These are phyloP conservation scores for Cavia aperea DNA, from an alignment of 2,113 vertebrate genomes.

Conservation along the genomic window DNA sequence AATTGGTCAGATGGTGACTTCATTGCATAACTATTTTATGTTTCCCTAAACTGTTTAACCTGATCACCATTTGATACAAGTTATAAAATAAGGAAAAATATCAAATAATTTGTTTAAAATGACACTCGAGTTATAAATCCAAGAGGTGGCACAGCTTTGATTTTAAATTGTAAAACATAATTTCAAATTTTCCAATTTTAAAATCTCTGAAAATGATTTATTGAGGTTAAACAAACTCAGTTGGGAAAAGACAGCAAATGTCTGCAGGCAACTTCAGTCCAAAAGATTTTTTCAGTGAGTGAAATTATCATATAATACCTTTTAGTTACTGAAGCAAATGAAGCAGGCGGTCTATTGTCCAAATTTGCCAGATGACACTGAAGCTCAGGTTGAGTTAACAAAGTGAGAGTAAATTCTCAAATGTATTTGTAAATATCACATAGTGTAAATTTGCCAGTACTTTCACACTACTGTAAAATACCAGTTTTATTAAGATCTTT, in stretches of 20 bases:
- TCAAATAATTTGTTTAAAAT: neutral
- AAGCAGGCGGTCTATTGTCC: neutral
- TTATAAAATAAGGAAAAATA: neutral
- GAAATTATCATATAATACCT: neutral
- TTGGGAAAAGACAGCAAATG: neutral
- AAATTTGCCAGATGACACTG: neutral
- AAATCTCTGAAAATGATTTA: neutral
- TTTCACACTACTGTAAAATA: neutral
- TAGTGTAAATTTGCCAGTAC: neutral
- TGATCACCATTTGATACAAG: neutral
- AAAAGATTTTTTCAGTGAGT: neutral
- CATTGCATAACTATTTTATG: neutral
- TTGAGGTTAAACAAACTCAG: neutral
- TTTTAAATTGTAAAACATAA: neutral
- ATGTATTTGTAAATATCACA: neutral
- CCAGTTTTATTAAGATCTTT: neutral
- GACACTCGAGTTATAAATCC: neutral
- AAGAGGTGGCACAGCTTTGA: neutral
- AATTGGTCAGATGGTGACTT: neutral
- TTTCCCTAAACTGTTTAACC: slow-evolving; percentile 9
- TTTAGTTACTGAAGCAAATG: neutral
- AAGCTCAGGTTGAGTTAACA: neutral
- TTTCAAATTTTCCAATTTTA: neutral
- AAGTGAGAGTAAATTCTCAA: neutral
- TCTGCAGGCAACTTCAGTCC: neutral